A percentile compares a stretch with the other conserved stretches of the same genome.
phyloP scores from a whole-genome alignment of 2,797 vertebrate species.

The Chaetodon trifasciatus region DNA sequence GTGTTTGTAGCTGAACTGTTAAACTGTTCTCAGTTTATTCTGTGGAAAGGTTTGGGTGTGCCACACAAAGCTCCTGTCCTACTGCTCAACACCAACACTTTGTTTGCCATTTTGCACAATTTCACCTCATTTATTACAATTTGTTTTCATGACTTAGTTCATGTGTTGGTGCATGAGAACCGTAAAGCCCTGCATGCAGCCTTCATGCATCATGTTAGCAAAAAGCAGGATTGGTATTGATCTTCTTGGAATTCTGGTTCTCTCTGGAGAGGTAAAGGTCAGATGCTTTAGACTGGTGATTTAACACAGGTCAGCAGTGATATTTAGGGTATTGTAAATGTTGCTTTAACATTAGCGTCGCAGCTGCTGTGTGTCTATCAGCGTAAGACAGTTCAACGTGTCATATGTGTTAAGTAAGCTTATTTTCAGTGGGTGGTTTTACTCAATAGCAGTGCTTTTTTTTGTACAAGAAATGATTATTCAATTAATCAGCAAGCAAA shows the following conservation, averaged over 20 bases:
- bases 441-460: neutral
- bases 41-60: conserved; percentile 51
- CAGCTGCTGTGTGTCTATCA: conserved; percentile 4
- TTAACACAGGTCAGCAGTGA: conserved; percentile 49
- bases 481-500: neutral
- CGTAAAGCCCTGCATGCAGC: neutral
- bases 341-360: conserved; percentile 26
- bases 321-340: conserved; percentile 58
- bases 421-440: neutral
- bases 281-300: conserved; percentile 43
- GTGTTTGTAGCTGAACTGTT: conserved; percentile 28
- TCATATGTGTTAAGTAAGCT: neutral
- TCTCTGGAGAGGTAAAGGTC: conserved; percentile 56
- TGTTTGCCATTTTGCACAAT: conserved; percentile 22
- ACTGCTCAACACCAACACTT: neutral
- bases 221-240: conserved; percentile 30
- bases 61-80: neutral
- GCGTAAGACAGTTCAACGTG: conserved; percentile 4
- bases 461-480: conserved; percentile 1
- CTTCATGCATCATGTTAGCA: conserved; percentile 19
- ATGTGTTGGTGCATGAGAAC: conserved; percentile 1
- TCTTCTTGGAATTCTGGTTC: conserved; percentile 27
- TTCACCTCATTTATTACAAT: conserved; percentile 5
- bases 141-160: neutral
- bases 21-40: conserved; percentile 39